phyloP scores from a whole-genome alignment of 2,797 vertebrate species.

The Enteromius afrohamiltoni region DNA sequence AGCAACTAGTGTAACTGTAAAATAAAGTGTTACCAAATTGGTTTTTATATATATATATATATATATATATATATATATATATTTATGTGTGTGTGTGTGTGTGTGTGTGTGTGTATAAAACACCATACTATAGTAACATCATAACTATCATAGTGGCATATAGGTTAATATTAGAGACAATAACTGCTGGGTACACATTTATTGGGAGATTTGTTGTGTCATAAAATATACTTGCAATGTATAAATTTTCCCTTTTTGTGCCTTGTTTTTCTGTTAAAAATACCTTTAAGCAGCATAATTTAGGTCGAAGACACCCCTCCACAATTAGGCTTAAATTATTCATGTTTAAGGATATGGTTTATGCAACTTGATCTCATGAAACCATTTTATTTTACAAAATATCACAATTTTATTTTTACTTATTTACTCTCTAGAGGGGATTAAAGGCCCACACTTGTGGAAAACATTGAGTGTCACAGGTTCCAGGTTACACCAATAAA shows the following conservation, averaged over 20 bases:
- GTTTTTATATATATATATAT: too few relatives aligned
- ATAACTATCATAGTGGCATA: too few relatives aligned
- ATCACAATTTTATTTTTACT: too few relatives aligned
- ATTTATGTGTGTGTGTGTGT: too few relatives aligned
- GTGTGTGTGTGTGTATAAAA: too few relatives aligned
- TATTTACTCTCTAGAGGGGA: constrained; percentile 4
- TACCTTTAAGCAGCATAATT: background rate
- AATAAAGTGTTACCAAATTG: too few relatives aligned
- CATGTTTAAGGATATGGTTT: constrained; percentile 2
- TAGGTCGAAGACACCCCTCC: background rate
- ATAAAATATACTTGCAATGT: background rate
- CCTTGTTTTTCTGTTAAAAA: background rate
- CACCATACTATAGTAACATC: too few relatives aligned
- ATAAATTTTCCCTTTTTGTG: background rate
- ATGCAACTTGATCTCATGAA: background rate
- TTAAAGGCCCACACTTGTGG: background rate
- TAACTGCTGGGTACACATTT: background rate
- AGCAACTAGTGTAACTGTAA: too few relatives aligned
- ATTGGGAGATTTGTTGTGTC: background rate
- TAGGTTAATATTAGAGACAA: background rate
- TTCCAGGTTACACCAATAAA: background rate
- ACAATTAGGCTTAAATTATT: background rate
- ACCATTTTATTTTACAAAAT: background rate
- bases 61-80: too few relatives aligned
- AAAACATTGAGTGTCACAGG: background rate